Evolutionary conservation across 2,797 vertebrate genomes (phyloP), one percentile per base, ranked within the genome.

Genomic region (Hemitrygon akajei): DNA sequence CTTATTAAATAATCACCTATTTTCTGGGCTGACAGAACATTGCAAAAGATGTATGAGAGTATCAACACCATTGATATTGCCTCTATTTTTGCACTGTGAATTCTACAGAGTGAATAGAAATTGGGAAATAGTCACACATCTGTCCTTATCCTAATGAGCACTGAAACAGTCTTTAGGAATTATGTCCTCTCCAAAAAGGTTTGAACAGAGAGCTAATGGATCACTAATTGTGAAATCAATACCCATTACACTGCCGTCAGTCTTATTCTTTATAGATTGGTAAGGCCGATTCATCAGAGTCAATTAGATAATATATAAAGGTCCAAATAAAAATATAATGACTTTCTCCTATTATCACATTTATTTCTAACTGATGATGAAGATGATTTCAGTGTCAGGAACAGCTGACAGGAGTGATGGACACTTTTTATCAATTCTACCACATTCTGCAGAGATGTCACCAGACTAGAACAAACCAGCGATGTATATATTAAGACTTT

Each of bases 201-300:
- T 93, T 93, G 71, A 76, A 76, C 91, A 93, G 40, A 58, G 71
- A 56, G 71, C 91, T 93, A 93, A 93, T 93, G 91, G 91, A 56
- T 76, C 71, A n/a, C 91, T 93, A 93, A 93, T 93, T 93, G 91
- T 1, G 91, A 93, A 93, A 93, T 93, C 91, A 93, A 93, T 93
- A 93, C 20, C 69, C 91, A 93, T 93, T 93, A 93, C 71, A 93
- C 71, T 30, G 69, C 91, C 76, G 91, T 40, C 91, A 93, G 30
- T 93, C 91, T 75, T 56, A 25, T 69, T 93, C 66, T 73, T 73
- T 93, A 76, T 75, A n/a, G 91, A 75, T 73, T 47, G 91, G 16
- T 30, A 76, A 75, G 73, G 71, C 10, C 71, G 34, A 75, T 93
- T 47, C 11, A 93, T 93, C 91, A 93, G 25, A 56, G 71, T 76